Percentiles rank a stretch among this genome's conserved stretches.
phyloP scores from a whole-genome alignment of 1,140 invertebrate species.

The Drosophila tropicalis region DNA sequence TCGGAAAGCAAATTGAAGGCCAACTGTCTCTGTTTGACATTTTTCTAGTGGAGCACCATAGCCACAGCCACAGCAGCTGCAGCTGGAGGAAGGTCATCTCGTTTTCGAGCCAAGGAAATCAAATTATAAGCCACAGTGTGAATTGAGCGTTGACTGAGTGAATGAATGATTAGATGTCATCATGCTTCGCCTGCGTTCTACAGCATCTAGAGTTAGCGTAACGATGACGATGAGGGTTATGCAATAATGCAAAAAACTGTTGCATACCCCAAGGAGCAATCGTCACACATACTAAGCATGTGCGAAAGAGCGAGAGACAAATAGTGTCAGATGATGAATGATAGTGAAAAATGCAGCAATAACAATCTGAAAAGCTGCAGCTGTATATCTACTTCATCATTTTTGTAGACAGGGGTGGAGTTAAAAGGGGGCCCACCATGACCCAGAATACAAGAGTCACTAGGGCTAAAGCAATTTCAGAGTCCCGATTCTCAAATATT shows the following conservation, averaged over 20 bases:
- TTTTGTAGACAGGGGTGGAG: neutral
- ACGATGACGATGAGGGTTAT: conserved; percentile 47
- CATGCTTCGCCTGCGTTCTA: conserved; percentile 30
- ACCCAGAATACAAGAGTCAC: too few relatives aligned
- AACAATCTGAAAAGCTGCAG: conserved; percentile 1
- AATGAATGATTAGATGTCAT: conserved; percentile 19
- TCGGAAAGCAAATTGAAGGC: conserved; percentile 56
- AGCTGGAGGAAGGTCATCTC: neutral
- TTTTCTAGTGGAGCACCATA: conserved; percentile 7
- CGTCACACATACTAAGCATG: neutral
- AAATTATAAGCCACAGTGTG: conserved; percentile 19
- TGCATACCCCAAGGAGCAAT: conserved; percentile 38
- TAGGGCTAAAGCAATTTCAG: too few relatives aligned
- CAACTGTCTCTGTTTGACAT: conserved; percentile 25
- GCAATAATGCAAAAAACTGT: conserved; percentile 59
- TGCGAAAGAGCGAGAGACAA: neutral
- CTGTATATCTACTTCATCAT: conserved; percentile 7
- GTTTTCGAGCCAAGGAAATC: neutral
- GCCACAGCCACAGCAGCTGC: conserved; percentile 8
- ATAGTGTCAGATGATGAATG: neutral
- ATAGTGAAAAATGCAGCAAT: conserved; percentile 2
- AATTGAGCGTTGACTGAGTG: conserved; percentile 15
- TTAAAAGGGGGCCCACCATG: neutral
- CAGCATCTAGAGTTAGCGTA: conserved; percentile 26
- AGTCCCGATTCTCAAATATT: too few relatives aligned